phyloP scores from a whole-genome alignment of 2,888 invertebrate genomes.

The Drosophila emarginata region DNA sequence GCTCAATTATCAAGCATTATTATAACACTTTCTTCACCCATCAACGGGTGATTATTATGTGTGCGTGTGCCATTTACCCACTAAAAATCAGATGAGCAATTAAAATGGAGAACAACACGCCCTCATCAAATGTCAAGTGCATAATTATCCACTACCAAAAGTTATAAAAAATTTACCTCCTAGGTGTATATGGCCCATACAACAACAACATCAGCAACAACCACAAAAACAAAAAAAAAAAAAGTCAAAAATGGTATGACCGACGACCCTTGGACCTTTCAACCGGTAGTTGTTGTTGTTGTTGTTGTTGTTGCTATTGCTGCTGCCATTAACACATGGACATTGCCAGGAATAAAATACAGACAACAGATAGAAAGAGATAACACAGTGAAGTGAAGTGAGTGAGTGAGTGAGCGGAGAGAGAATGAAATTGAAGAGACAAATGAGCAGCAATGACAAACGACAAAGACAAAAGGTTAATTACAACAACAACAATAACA shows the following conservation, averaged over 20 bases:
- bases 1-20: conserved; percentile 3
- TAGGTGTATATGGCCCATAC: conserved; percentile 22
- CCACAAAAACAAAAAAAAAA: not conserved
- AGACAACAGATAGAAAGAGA: conserved; percentile 15
- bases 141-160: conserved; percentile 61
- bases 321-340: conserved; percentile 24
- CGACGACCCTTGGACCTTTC: conserved; percentile 11
- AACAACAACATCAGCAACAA: conserved; percentile 17
- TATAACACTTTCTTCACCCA: conserved; percentile 5
- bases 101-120: conserved; percentile 25
- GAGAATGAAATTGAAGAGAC: conserved; percentile 6
- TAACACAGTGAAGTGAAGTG: not conserved
- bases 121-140: conserved; percentile 76
- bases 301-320: too few relatives aligned
- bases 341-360: conserved; percentile 37
- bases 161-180: conserved; percentile 34
- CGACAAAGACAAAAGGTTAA: conserved; percentile 73
- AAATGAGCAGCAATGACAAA: conserved; percentile 53
- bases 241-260: conserved; percentile 6
- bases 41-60: not conserved
- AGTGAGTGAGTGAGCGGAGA: conserved; percentile 20
- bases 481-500: conserved; percentile 65
- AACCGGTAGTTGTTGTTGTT: not conserved
- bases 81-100: conserved; percentile 24
- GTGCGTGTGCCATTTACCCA: conserved; percentile 6